Evolutionary conservation across 2,113 vertebrate species (phyloP).

Genomic region (Crotalus horridus): DNA sequence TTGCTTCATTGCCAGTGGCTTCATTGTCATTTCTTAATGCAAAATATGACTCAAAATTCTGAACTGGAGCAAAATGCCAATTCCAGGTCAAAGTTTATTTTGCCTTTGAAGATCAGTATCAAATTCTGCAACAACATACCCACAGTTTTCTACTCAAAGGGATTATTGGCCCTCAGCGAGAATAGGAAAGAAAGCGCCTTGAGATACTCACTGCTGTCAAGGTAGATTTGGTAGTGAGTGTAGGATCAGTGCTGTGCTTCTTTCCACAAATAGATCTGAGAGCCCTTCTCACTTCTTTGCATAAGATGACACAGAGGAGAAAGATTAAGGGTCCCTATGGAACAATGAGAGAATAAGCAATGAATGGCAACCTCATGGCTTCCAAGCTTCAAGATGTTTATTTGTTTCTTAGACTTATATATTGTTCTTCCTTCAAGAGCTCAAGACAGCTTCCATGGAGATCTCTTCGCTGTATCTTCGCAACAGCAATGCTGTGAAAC

Average conservation of each 20-base stretch:
- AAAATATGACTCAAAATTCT: background rate
- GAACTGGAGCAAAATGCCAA: background rate
- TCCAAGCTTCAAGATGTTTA: background rate
- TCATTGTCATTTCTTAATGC: background rate
- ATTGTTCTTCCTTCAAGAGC: no score
- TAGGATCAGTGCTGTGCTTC: slow-evolving; percentile 75
- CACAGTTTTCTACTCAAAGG: background rate
- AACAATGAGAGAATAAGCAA: background rate
- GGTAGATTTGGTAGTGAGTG: slow-evolving; percentile 81
- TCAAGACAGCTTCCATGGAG: background rate
- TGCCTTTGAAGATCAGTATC: background rate
- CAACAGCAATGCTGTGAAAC: background rate
- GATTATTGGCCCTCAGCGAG: background rate
- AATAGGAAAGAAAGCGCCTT: background rate
- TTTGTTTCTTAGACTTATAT: background rate
- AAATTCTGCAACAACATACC: background rate
- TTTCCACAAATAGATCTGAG: slow-evolving; percentile 82
- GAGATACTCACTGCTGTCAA: slow-evolving; percentile 78
- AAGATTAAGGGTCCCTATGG: slow-evolving; percentile 88
- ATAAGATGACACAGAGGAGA: slow-evolving; percentile 85
- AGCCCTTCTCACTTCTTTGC: slow-evolving; percentile 84
- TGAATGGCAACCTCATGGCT: background rate
- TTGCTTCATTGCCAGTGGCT: background rate
- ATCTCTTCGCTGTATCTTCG: background rate
- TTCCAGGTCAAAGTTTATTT: background rate